Evolutionary conservation across 2,888 invertebrate species (phyloP), one percentile per base, ranked within the genome.

Genomic region (Ptilodon capucinus): DNA sequence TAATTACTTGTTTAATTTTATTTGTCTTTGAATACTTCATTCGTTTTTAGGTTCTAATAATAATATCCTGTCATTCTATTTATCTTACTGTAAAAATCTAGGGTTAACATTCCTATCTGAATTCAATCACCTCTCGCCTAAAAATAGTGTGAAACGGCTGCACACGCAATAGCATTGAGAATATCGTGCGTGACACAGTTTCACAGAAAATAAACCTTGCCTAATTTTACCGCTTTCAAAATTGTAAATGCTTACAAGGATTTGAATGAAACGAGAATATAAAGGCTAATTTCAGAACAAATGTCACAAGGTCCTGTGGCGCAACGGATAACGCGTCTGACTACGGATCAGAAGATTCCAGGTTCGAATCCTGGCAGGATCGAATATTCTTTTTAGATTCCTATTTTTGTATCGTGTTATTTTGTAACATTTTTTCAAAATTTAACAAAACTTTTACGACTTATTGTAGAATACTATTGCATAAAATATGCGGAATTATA

Each of bases 321-420:
- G 92, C 92, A 92, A 92, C 80, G 92, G 91, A 93, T 93, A 93
- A 93, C 93, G 93, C 93, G 93, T 93, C 93, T 93, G 93, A 93
- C 93, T 93, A 93, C 93, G 93, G 93, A 93, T 93, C 93, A 93
- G 93, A 93, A 93, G 93, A 93, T 93, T 93, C 92, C 93, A 93
- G 92, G 92, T 92, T 92, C 92, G 92, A 92, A 92, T 92, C 92
- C 92, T 92, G 92, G 92, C 92, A 92, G 87, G 92, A 77, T 80
- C 77, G 78, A 9, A 46, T 40, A 2, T 18, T 39, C 34, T 46
- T 46, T 14, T 36, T 5, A 0, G 2, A 11, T 32, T 32, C 13
- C 13, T 7, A 14, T 32, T 14, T 32, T 5, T 32, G 9, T 28
- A 21, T n/a, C n/a, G 3, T 28, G 28, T n/a, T 1, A n/a, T 40